These are phyloP conservation scores for Agriopis marginaria DNA, from an alignment of 2,888 invertebrate genomes.

Conservation along the genomic window DNA sequence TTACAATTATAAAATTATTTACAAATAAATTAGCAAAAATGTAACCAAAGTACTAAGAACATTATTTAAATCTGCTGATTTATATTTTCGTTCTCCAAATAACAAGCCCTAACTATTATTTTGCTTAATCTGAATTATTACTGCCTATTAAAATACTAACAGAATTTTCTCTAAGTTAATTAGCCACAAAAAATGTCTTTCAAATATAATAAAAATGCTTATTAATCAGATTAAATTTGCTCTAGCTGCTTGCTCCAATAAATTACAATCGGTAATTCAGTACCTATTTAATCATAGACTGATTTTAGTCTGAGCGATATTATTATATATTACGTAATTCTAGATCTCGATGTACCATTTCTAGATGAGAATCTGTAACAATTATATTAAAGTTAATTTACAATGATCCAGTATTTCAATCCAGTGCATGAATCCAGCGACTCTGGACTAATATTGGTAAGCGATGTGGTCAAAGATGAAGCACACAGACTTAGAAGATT, in stretches of 20 bases:
- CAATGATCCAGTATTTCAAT: background rate
- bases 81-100: background rate
- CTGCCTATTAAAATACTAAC: slow-evolving; percentile 28
- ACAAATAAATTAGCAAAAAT: slow-evolving; percentile 47
- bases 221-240: slow-evolving; percentile 8
- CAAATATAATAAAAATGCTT: slow-evolving; percentile 14
- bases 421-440: background rate
- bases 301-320: background rate
- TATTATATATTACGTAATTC: background rate
- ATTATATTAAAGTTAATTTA: background rate
- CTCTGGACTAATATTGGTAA: too few species aligned
- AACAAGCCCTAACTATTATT: background rate
- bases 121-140: background rate
- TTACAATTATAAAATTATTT: slow-evolving; percentile 44
- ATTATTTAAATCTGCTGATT: background rate
- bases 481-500: too few species aligned
- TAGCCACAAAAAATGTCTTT: background rate
- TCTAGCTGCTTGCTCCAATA: background rate
- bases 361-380: background rate
- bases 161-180: slow-evolving; percentile 38
- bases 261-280: background rate
- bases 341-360: too few species aligned
- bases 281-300: background rate
- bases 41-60: slow-evolving; percentile 31
- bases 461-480: too few species aligned